phyloP scores from a whole-genome alignment of 2,113 vertebrate genomes.

The Passer domesticus region DNA sequence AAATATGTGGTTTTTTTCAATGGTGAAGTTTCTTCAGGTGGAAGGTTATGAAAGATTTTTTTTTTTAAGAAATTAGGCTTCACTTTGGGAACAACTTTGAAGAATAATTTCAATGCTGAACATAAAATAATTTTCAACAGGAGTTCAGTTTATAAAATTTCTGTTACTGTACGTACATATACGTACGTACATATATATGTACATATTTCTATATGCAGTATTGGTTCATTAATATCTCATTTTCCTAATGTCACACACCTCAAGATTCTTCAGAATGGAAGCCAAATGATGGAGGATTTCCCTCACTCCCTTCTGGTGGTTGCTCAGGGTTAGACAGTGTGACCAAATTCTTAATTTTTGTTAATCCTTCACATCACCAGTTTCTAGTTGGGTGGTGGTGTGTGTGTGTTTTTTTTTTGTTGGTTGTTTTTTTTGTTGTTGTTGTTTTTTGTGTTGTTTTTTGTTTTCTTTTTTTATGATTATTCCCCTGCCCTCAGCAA shows the following conservation, averaged over 20 bases:
- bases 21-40: constrained; percentile 20
- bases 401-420: no score
- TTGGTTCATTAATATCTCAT: neutral
- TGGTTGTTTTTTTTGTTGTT: no score
- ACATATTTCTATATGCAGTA: neutral
- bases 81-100: neutral
- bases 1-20: neutral
- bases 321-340: neutral
- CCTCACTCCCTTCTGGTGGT: neutral
- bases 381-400: neutral
- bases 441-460: neutral
- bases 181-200: no score
- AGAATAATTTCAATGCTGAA: neutral
- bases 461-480: neutral
- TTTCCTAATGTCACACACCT: neutral
- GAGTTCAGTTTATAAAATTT: neutral
- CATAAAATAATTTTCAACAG: neutral
- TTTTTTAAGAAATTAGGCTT: neutral
- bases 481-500: neutral
- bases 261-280: neutral
- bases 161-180: neutral
- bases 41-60: neutral
- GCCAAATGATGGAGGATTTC: neutral
- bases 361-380: neutral
- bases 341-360: neutral